Conservation (phyloP, 2,888 invertebrate genomes). For the Drosophila neoperkinsi region DNA sequence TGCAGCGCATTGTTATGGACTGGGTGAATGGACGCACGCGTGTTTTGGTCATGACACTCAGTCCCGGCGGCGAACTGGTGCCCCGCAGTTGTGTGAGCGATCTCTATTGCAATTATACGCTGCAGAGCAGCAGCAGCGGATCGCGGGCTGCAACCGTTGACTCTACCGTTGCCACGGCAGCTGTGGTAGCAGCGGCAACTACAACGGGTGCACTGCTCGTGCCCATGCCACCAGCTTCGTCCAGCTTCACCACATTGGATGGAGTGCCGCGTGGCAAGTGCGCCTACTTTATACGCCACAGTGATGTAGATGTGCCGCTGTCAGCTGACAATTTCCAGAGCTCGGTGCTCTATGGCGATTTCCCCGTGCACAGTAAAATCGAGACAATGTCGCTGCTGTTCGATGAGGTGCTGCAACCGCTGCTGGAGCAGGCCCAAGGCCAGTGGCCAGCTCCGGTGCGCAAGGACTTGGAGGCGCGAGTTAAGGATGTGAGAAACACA, state of each 20-base stretch:
- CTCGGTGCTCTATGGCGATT: slow-evolving; percentile 89
- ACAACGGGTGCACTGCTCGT: slow-evolving; percentile 67
- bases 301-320: slow-evolving; percentile 54
- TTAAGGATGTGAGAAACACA: slow-evolving; percentile 87
- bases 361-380: slow-evolving; percentile 89
- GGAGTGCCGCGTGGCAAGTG: slow-evolving; percentile 85
- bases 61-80: slow-evolving; percentile 85
- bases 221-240: slow-evolving; percentile 80
- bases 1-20: slow-evolving; percentile 84
- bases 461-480: slow-evolving; percentile 89
- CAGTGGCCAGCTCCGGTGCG: slow-evolving; percentile 91
- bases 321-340: slow-evolving; percentile 84
- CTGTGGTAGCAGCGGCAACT: slow-evolving; percentile 63
- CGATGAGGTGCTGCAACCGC: slow-evolving; percentile 90
- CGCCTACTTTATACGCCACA: slow-evolving; percentile 86
- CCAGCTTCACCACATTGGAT: slow-evolving; percentile 83
- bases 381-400: slow-evolving; percentile 90
- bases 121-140: slow-evolving; percentile 32
- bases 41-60: slow-evolving; percentile 85
- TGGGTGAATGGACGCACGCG: slow-evolving; percentile 84
- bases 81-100: slow-evolving; percentile 85
- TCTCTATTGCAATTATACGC: slow-evolving; percentile 75
- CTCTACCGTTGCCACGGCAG: slow-evolving; percentile 50
- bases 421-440: slow-evolving; percentile 89
- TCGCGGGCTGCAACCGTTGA: slow-evolving; percentile 18